A percentile compares a stretch with the other conserved stretches of the same genome.
These are phyloP conservation scores for Thelaira solivaga DNA, from an alignment of 2,888 invertebrate genomes.

Conservation along the genomic window DNA sequence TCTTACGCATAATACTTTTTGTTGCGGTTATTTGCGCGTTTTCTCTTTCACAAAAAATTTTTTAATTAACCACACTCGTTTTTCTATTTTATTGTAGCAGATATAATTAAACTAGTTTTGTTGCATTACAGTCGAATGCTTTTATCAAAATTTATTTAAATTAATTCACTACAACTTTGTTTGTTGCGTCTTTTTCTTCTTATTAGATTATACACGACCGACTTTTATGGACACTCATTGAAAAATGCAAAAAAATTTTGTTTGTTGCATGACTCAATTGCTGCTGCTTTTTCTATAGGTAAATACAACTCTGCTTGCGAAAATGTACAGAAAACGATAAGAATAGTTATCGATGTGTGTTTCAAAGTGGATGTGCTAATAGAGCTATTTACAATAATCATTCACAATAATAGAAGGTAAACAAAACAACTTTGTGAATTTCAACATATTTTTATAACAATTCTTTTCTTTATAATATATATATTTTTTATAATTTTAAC, in stretches of 20 bases:
- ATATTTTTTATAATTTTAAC: too few species aligned
- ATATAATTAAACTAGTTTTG: constrained; percentile 12
- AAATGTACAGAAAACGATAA: neutral
- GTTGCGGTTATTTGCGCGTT: constrained; percentile 50
- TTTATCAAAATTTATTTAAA: neutral
- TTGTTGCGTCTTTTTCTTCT: neutral
- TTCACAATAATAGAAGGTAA: constrained; percentile 11
- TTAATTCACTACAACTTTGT: neutral
- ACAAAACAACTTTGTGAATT: neutral
- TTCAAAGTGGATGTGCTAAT: neutral
- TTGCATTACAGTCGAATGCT: neutral
- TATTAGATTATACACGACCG: constrained; percentile 28
- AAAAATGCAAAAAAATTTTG: constrained; percentile 51
- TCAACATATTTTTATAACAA: too few species aligned
- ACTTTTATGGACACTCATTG: constrained; percentile 30
- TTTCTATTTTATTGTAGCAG: neutral
- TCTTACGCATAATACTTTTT: constrained; percentile 24
- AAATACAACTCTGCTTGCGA: constrained; percentile 33
- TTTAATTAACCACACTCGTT: constrained; percentile 30
- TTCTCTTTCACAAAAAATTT: constrained; percentile 26
- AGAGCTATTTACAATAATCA: neutral
- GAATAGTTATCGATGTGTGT: neutral
- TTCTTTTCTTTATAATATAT: too few species aligned
- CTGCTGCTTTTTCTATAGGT: neutral
- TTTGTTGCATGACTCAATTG: constrained; percentile 55